These are phyloP conservation scores for Grus americana DNA, from an alignment of 2,113 vertebrate species.

Conservation along the genomic window DNA sequence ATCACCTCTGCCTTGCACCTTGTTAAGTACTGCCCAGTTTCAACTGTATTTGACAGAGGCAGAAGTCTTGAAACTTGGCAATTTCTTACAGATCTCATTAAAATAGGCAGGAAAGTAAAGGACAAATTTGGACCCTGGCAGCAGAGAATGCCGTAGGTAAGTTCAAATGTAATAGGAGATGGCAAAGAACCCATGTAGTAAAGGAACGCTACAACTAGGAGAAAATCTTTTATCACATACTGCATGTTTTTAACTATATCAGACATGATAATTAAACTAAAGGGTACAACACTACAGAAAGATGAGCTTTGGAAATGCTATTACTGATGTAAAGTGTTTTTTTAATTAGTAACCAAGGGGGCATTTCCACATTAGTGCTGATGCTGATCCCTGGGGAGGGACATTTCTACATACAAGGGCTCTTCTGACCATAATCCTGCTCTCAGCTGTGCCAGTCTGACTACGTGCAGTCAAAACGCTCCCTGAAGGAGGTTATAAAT, in stretches of 20 bases:
- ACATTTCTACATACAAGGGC: not conserved
- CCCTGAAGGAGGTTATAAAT: not conserved
- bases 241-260: not conserved
- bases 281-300: not conserved
- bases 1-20: not conserved
- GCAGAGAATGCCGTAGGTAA: not conserved
- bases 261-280: not conserved
- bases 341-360: not conserved
- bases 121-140: not conserved
- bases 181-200: not conserved
- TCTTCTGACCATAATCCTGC: not conserved
- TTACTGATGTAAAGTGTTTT: not conserved
- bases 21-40: not conserved
- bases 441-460: not conserved
- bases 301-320: not conserved
- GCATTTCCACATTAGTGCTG: not conserved
- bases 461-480: accelerated
- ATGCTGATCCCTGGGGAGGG: not conserved
- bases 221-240: not conserved
- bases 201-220: not conserved
- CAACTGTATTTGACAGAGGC: not conserved
- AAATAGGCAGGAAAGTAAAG: not conserved
- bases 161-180: not conserved
- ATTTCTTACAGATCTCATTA: not conserved
- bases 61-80: not conserved